A percentile compares a stretch with the other conserved stretches of the same genome.
phyloP scores from a whole-genome alignment of 2,797 vertebrate species.

The Catostomus latipinnis region DNA sequence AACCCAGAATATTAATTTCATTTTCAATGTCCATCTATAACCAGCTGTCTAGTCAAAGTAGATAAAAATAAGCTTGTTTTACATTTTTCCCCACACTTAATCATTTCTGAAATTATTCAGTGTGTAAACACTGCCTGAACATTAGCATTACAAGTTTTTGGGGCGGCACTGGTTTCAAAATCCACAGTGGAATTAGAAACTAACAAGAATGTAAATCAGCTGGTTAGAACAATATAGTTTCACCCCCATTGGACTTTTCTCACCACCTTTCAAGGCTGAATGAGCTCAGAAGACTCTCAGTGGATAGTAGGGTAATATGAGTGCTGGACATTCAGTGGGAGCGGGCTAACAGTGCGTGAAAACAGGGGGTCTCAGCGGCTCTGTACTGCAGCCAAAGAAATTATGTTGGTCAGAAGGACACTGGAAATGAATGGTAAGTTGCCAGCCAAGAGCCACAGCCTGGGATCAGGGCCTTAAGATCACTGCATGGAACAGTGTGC shows the following conservation, averaged over 20 bases:
- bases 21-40: not conserved
- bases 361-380: constrained; percentile 65
- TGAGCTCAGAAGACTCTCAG: constrained; percentile 57
- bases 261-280: constrained; percentile 56
- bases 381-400: constrained; percentile 65
- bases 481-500: constrained; percentile 64
- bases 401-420: constrained; percentile 62
- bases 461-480: constrained; percentile 64
- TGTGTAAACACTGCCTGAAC: constrained; percentile 44
- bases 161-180: constrained; percentile 3
- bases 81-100: not conserved
- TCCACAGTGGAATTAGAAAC: constrained; percentile 48
- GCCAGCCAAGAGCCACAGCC: constrained; percentile 66
- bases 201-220: constrained; percentile 31
- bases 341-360: constrained; percentile 76
- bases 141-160: constrained; percentile 42
- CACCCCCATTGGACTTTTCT: constrained; percentile 30
- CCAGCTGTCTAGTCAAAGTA: not conserved
- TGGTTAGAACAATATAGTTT: constrained; percentile 52
- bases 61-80: not conserved
- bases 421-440: constrained; percentile 39
- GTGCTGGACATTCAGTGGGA: constrained; percentile 56
- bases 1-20: not conserved
- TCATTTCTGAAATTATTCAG: constrained; percentile 11
- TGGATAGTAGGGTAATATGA: constrained; percentile 56